A percentile compares a stretch with the other conserved stretches of the same genome.
Evolutionary conservation across 2,113 vertebrate species (phyloP).

Genomic region (Lutjanus erythropterus): DNA sequence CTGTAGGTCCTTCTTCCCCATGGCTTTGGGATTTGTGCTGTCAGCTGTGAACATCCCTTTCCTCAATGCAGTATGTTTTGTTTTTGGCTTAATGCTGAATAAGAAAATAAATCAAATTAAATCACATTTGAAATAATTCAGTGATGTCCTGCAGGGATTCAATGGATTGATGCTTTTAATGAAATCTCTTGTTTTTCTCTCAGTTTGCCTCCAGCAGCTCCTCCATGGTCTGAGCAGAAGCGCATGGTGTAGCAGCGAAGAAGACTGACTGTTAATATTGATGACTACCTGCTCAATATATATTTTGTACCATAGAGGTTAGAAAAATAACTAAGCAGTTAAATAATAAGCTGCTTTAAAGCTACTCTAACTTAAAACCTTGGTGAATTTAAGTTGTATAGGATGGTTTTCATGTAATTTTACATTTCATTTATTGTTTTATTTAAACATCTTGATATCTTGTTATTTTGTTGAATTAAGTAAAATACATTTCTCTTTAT

Average conservation of each 20-base stretch:
- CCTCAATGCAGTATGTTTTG: conserved; percentile 79
- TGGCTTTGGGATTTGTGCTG: conserved; percentile 87
- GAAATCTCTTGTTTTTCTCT: neutral
- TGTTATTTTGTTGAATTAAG: neutral
- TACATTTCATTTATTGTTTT: neutral
- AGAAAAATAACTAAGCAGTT: neutral
- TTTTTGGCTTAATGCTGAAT: neutral
- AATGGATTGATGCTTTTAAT: neutral
- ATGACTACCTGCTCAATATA: neutral
- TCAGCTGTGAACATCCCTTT: conserved; percentile 84
- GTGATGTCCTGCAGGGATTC: neutral
- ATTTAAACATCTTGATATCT: neutral
- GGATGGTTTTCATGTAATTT: neutral
- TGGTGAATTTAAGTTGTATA: too few relatives aligned
- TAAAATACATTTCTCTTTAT: neutral
- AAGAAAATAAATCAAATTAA: too few relatives aligned
- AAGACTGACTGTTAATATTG: neutral
- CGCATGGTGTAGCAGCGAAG: neutral
- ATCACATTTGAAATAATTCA: neutral
- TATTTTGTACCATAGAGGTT: neutral
- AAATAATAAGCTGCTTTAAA: neutral
- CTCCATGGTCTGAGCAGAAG: conserved; percentile 84
- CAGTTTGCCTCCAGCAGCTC: conserved; percentile 73
- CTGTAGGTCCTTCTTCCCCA: conserved; percentile 89
- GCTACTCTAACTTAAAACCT: neutral